Base-by-base conservation (phyloP, 2,797 vertebrate species). In the Bovichtus variegatus region DNA sequence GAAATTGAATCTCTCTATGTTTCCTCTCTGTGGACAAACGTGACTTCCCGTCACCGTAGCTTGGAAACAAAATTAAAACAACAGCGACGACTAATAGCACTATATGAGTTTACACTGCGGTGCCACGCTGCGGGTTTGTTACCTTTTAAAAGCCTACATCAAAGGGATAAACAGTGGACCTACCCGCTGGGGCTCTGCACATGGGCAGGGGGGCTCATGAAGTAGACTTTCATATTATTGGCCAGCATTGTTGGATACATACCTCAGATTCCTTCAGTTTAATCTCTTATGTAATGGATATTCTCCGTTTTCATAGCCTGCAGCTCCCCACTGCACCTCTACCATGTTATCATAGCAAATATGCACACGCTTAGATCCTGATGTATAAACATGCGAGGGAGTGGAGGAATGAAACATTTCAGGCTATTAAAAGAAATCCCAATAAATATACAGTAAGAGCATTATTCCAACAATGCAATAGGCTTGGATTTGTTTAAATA, bases 261-360 rank as follows among this genome's bases (percentile, higher is more conserved):
- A 93, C 91, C 90, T 92, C 70, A 86, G 74, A 94, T 94, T 93
- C 91, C 85, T 93, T 76, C 67, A 84, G 82, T 92, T 93, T 92
- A 94, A 94, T 94, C 91, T 91, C 88, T 93, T 94, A 93, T 94
- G 90, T 94, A 94, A 95, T 92, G 74, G 87, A 94, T 90, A 91
- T 87, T 92, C 85, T 84, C 72, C 82, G 83, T 89, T 34, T 90
- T 82, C 85, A 90, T 82, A 41, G 71, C 74, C 85, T 51, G 53
- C 71, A 82, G 71, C 79, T 81, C 76, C 63, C 64, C 40, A 43
- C 73, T 76, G 79, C 76, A 80, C 82, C 83, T 76, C 87, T 34
- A 13, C 63, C 62, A 54, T 83, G 83, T 88, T 90, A 82, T 91
- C 81, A 81, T n/a, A 83, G 82, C 63, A 85, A 88, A 87, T 77